Evolutionary conservation across 1,140 invertebrate genomes (phyloP), one percentile per base, ranked within the genome.

Genomic region (Ceratoteleas bidentatus): DNA sequence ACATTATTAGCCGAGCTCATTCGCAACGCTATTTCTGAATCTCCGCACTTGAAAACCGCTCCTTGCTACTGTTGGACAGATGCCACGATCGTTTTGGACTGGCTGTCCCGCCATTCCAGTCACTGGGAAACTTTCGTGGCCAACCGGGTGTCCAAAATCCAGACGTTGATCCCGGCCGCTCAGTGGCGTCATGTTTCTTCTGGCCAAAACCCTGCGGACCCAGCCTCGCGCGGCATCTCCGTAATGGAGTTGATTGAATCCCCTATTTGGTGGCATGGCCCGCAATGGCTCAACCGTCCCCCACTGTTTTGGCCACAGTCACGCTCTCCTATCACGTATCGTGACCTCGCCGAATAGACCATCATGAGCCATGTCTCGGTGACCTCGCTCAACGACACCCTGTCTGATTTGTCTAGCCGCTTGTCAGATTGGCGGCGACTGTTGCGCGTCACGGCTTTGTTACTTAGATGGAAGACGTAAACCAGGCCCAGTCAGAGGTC

Each of bases 101-200:
- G n/a, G n/a, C n/a, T n/a, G n/a, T n/a, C n/a, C n/a, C n/a, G 54
- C 9, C 13, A 56, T 8, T 70, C 87, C 4, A 10, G 10, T 6
- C 64, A 45, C n/a, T 45, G 86, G 70, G 84, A 87, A 36, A 85
- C 80, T 7, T 91, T 88, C 72, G 86, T 90, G 4, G 86, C 85
- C 0, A 89, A 89, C 57, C 50, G 89, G 43, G 82, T 90, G 0
- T 57, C 78, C 3, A 62, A 84, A 61, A 89, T 91, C 34, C 87
- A 89, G 57, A 52, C 78, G 7, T n/a, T 54, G 11, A 66, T 82
- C 2, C 32, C 73, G 11, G 52, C 15, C 0, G 36, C 13, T 13
- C 24, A 56, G 33, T 88, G 86, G 87, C 52, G 50, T 9, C 81
- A 88, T 56, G 78, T 85, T 11, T 45, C 58, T 5, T 68, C 85